Percentiles rank a stretch among this genome's conserved stretches.
These are phyloP conservation scores for Austrolebias charrua DNA, from an alignment of 2,797 vertebrate species.

Conservation along the genomic window DNA sequence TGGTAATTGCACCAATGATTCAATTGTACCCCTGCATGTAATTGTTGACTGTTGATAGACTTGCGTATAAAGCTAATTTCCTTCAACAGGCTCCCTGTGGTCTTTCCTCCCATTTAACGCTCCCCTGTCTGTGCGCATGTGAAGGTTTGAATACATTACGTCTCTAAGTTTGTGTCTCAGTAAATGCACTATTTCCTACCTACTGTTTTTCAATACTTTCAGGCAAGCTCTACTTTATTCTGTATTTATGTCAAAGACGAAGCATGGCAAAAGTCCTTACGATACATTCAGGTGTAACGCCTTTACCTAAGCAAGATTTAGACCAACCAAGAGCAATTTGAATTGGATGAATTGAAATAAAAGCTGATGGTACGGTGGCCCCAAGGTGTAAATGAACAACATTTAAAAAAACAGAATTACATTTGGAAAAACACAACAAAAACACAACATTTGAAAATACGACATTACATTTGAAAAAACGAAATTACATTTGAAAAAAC, in stretches of 20 bases:
- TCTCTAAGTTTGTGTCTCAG: conserved; percentile 7
- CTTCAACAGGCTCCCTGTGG: conserved; percentile 58
- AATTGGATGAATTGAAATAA: conserved; percentile 6
- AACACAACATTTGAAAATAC: too few species aligned
- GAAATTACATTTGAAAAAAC: too few species aligned
- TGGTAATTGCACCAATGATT: conserved; percentile 65
- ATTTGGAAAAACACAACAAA: too few species aligned
- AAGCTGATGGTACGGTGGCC: conserved; percentile 9
- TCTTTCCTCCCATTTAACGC: conserved; percentile 53
- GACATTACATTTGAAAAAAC: too few species aligned
- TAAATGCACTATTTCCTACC: neutral
- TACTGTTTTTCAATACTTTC: neutral
- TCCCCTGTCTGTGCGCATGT: conserved; percentile 3
- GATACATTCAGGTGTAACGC: neutral
- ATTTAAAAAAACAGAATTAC: too few species aligned
- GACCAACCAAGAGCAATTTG: conserved; percentile 19
- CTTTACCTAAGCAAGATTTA: conserved; percentile 17
- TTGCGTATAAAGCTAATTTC: conserved; percentile 65
- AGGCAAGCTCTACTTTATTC: neutral
- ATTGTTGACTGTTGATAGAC: conserved; percentile 61
- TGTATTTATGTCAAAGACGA: neutral
- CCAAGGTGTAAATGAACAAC: too few species aligned
- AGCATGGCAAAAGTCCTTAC: conserved; percentile 3
- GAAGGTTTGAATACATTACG: conserved; percentile 22
- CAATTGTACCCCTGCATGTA: conserved; percentile 56